Evolutionary conservation across 2,888 invertebrate species (phyloP).

Genomic region (Cheilosia urbana): DNA sequence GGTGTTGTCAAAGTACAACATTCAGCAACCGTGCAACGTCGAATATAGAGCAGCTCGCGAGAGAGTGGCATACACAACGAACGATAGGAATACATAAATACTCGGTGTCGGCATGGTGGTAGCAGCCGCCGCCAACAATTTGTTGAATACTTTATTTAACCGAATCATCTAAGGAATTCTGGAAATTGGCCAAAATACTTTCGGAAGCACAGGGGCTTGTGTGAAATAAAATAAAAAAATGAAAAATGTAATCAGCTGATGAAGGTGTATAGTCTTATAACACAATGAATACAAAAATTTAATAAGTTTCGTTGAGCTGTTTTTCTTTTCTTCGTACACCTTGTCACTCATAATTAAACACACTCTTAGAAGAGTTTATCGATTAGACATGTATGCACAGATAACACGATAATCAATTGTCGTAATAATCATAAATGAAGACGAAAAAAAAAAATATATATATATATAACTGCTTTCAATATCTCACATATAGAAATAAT

Average conservation of each 20-base stretch:
- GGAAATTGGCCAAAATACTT: constrained; percentile 72
- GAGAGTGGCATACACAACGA: not conserved
- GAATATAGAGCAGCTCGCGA: constrained; percentile 31
- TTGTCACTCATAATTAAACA: constrained; percentile 9
- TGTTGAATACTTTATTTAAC: constrained; percentile 74
- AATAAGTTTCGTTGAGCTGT: constrained; percentile 27
- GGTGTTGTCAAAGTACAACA: constrained; percentile 40
- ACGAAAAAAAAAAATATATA: constrained; percentile 4
- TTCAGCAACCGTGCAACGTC: constrained; percentile 25
- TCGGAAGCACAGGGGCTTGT: constrained; percentile 49
- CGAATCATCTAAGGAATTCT: constrained; percentile 73
- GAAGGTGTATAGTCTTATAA: constrained; percentile 23
- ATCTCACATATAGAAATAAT: constrained; percentile 53
- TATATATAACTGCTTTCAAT: constrained; percentile 9
- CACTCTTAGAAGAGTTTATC: constrained; percentile 5
- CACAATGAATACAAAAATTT: constrained; percentile 12
- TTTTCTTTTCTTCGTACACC: not conserved
- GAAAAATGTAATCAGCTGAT: constrained; percentile 58
- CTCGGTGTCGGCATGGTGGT: constrained; percentile 11
- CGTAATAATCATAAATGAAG: constrained; percentile 31
- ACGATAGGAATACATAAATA: constrained; percentile 50
- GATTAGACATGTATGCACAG: constrained; percentile 39
- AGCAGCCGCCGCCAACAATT: constrained; percentile 68
- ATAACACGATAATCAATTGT: constrained; percentile 46
- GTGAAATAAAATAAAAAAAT: constrained; percentile 35